Evolutionary conservation across 2,797 vertebrate species (phyloP), one percentile per base, ranked within the genome.

Genomic region (Ctenopoma kingsleyae): DNA sequence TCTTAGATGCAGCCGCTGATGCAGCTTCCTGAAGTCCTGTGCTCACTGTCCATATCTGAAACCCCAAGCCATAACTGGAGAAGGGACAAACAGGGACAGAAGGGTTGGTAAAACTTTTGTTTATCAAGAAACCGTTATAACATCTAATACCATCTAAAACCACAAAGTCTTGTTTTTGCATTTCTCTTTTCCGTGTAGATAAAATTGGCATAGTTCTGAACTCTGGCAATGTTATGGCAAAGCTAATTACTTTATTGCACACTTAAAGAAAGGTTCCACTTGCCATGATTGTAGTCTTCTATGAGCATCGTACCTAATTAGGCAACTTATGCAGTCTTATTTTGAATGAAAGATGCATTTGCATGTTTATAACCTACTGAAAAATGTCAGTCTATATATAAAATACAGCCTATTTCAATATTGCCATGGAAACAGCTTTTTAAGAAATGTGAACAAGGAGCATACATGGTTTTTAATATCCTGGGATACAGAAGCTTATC

Each of bases 401-500:
- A 63, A 59, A 59, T 38, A 50, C 12, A 51, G 11, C 3, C n/a
- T 32, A 38, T 19, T 67, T 56, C 15, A 66, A 2, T n/a, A 60
- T 51, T 67, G 19, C 53, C 32, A 49, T 63, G 49, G 56, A 67
- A 70, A 78, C 49, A 2, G 30, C 47, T 69, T 61, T 49, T 56
- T 54, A 73, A 59, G 35, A 48, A 48, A 54, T 8, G 10, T 19
- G 30, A 20, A 75, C 27, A 22, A 69, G n/a, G 50, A 67, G 41
- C 54, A 59, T 48, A 55, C 30, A 27, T 70, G 35, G 20, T 30
- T 52, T 58, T 76, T 64, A 70, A 76, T 74, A 71, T 67, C 41
- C 46, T 74, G 49, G 27, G 76, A 59, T 67, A 71, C 44, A 49
- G 41, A 74, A 41, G 43, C 22, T 58, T 65, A 79, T 83, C 59